Evolutionary conservation across 1,140 invertebrate species (phyloP), one percentile per base, ranked within the genome.

Genomic region (Telenomus remus): DNA sequence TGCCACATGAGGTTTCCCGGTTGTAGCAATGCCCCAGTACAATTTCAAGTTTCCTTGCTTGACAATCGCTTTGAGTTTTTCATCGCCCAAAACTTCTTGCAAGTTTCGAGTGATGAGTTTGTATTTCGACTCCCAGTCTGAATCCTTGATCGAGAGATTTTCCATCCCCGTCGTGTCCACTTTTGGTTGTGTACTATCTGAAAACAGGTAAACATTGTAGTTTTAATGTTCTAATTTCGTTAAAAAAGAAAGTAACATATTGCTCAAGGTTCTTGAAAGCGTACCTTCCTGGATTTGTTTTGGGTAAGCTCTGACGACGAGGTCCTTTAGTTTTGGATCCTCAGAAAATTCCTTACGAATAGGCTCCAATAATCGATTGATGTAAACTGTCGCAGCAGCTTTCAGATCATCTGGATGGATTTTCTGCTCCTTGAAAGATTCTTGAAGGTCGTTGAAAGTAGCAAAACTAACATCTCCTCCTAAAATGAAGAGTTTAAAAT

Each of bases 1-100:
- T 4, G 96, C 98, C 48, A 99, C 93, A 90, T 99, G 98, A 51
- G 98, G 98, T 79, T 94, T 95, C 0, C 98, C 98, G 8, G 98
- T 99, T 0, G 98, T 99, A 0, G 98, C 98, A 19, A 98, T 99
- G 50, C 98, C 98, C 98, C 98, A 99, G 87, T 99, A 99, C n/a
- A 99, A 89, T 86, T 95, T 98, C 1, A 99, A 81, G 88, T 99
- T 95, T 66, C 97, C 91, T 79, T 94, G 89, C 81, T 95, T 95
- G 14, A 99, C 85, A 55, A 99, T 93, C 77, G 92, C 90, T 56
- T 91, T 92, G 0, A 99, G 88, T 85, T 94, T 95, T 47, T 98
- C 97, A 84, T 98, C 97, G 5, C 98, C 98, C 11, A 99, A 88
- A 51, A 96, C 92, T 90, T 99, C 98, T 89, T 98, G 94, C 33